Base-by-base conservation (phyloP, 1,140 invertebrate genomes). In the Zaprionus nigranus region DNA sequence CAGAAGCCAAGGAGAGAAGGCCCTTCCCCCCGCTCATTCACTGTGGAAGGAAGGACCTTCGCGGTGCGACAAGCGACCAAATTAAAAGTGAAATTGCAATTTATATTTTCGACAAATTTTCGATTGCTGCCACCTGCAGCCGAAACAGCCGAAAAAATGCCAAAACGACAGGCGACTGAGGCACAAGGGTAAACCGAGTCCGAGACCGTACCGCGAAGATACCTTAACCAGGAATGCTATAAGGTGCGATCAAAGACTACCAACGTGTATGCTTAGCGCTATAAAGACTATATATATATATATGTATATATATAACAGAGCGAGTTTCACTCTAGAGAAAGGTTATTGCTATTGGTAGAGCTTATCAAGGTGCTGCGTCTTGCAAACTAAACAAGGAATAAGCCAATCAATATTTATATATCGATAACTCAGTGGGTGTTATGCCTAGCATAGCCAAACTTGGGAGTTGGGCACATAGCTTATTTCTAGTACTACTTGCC, bases 51-150 rank as follows among this genome's bases (percentile, higher is more conserved):
- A 75, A 49, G 53, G 53, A 75, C 20, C 57, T 11, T 5, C n/a
- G 34, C 34, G 49, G n/a, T 20, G 43, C 46, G 46, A 51, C 11
- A 22, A 51, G 46, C 46, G 34, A 12, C 24, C 66, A 71, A 76
- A 76, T 76, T 76, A 72, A 76, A 76, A 78, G 75, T 78, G 75
- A 78, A 78, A 74, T 62, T 73, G 75, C 75, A 74, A 78, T 78
- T 78, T 74, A 74, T 67, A 75, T 62, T 78, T 75, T 68, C 56
- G 75, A 67, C 75, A 78, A 78, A 78, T 77, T 77, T 60, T 51
- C 69, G 46, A 62, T 77, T 67, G 75, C 63, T 67, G 75, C 75
- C 63, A 73, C 62, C 75, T 77, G 75, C 68, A 76, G 17, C 17
- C 26, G 38, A 62, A 54, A 24, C 26, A n/a, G 24, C 30, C 24